Evolutionary conservation across 2,888 invertebrate species (phyloP).

Genomic region (Trissolcus japonicus): DNA sequence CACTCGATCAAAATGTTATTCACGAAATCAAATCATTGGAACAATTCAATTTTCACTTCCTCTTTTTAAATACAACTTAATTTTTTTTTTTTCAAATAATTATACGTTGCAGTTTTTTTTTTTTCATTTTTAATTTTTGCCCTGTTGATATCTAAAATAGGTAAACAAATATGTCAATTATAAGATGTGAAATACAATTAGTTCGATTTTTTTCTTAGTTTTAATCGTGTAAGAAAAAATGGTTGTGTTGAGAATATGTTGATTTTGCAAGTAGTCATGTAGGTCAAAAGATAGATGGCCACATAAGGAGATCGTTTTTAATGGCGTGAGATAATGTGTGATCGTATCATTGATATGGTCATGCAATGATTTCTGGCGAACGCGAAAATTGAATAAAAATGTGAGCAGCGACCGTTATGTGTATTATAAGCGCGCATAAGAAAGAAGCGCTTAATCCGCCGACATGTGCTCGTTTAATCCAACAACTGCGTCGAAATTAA

Average conservation of each 20-base stretch:
- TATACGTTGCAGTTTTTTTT: neutral
- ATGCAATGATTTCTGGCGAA: slow-evolving; percentile 22
- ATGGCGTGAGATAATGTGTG: slow-evolving; percentile 7
- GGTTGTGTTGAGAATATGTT: neutral
- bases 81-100: neutral
- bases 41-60: slow-evolving; percentile 24
- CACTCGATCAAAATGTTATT: slow-evolving; percentile 22
- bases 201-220: too few species aligned
- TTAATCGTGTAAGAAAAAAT: neutral
- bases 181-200: too few species aligned
- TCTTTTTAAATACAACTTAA: neutral
- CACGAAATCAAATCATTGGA: slow-evolving; percentile 13
- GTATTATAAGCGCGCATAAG: slow-evolving; percentile 13
- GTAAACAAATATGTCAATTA: too few species aligned
- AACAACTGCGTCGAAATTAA: slow-evolving; percentile 56
- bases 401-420: slow-evolving; percentile 19
- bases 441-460: slow-evolving; percentile 40
- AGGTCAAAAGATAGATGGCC: slow-evolving; percentile 2
- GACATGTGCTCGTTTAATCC: slow-evolving; percentile 58
- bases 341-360: slow-evolving; percentile 29
- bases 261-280: slow-evolving; percentile 1
- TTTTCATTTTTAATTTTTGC: neutral
- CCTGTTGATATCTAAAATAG: too few species aligned
- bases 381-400: neutral
- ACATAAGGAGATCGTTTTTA: slow-evolving; percentile 8